These are phyloP conservation scores for Galerucella pusilla DNA, from an alignment of 2,888 invertebrate genomes.

Conservation along the genomic window DNA sequence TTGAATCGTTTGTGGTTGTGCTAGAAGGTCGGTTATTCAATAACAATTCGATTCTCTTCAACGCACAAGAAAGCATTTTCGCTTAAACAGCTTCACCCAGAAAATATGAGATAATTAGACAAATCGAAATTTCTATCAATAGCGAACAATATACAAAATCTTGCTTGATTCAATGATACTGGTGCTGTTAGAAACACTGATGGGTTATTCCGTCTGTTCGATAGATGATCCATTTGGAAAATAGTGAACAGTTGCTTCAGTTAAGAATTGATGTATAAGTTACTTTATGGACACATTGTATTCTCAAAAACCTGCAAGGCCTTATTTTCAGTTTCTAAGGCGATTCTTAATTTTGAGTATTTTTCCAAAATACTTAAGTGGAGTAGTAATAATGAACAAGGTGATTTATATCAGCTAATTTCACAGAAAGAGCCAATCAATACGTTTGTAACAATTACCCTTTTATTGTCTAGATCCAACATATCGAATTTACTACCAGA, in stretches of 20 bases:
- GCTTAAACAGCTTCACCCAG: background rate
- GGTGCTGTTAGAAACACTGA: no score
- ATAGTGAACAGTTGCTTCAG: no score
- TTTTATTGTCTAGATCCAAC: slow-evolving; percentile 67
- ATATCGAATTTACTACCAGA: slow-evolving; percentile 61
- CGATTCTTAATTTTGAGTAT: no score
- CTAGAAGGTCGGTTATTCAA: no score
- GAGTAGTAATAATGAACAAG: background rate
- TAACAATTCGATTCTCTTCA: background rate
- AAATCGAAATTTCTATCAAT: background rate
- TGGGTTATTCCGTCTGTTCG: no score
- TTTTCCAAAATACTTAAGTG: background rate
- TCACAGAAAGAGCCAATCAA: background rate
- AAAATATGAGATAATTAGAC: background rate
- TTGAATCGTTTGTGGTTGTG: no score
- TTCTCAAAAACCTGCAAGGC: no score
- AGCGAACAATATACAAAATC: background rate
- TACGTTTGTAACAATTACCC: slow-evolving; percentile 58
- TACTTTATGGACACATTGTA: no score
- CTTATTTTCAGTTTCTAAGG: no score
- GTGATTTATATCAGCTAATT: background rate
- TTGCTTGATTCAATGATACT: background rate
- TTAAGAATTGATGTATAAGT: no score
- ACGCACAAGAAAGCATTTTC: background rate
- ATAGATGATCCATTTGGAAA: no score